Percentiles rank a stretch among this genome's conserved stretches.
phyloP scores from a whole-genome alignment of 53 echinoderm and acorn worm species.

The Echinometra lucunter region DNA sequence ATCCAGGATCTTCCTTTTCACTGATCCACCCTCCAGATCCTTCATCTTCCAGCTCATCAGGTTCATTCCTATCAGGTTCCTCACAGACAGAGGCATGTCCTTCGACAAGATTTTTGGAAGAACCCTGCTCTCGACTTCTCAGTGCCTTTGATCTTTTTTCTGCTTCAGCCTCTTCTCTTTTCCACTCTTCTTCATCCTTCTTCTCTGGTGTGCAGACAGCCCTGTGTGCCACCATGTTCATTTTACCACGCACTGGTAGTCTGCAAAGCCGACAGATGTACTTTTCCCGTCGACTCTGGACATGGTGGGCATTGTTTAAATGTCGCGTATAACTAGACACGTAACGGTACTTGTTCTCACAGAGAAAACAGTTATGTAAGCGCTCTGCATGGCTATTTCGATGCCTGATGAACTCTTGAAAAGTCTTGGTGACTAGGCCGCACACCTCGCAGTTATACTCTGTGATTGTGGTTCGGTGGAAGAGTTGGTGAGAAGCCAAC shows the following conservation, averaged over 20 bases:
- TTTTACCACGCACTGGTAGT: too few relatives aligned
- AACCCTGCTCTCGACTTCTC: not conserved
- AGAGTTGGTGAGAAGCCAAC: not conserved
- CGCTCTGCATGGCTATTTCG: not conserved
- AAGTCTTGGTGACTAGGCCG: not conserved
- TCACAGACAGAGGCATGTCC: not conserved
- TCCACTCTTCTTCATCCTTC: not conserved
- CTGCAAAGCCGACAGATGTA: conserved; percentile 7
- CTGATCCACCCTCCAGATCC: not conserved
- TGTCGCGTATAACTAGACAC: not conserved
- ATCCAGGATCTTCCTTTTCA: not conserved
- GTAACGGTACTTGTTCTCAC: conserved; percentile 6
- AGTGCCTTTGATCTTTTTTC: not conserved
- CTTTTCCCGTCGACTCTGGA: not conserved
- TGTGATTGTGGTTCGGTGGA: conserved; percentile 1
- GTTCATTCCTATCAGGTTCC: not conserved
- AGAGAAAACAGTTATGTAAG: not conserved
- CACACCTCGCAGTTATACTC: conserved; percentile 22
- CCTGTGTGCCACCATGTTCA: not conserved
- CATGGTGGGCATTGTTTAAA: not conserved
- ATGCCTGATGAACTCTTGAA: not conserved
- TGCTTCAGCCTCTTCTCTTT: not conserved
- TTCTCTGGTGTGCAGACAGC: not conserved
- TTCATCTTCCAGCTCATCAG: not conserved
- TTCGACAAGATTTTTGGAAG: not conserved